phyloP scores from a whole-genome alignment of 2,888 invertebrate genomes.

The Apamea monoglypha region DNA sequence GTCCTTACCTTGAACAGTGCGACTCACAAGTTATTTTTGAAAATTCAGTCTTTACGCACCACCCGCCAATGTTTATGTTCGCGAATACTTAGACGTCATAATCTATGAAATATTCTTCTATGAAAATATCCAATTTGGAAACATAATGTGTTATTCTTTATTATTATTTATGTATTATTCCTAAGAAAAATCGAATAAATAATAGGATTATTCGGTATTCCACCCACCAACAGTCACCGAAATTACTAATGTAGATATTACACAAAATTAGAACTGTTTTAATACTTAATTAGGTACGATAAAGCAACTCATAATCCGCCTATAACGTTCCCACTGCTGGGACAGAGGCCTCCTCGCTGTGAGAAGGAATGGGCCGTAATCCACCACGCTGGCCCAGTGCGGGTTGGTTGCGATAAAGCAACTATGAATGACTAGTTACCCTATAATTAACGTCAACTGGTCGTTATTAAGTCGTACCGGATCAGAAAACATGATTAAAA shows the following conservation, averaged over 20 bases:
- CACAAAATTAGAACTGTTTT: conserved; percentile 11
- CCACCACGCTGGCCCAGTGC: too few species aligned
- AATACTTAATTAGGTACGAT: neutral
- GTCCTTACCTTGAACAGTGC: conserved; percentile 87
- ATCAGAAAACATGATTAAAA: neutral
- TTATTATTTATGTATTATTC: too few species aligned
- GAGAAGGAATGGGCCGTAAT: too few species aligned
- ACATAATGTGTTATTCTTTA: neutral
- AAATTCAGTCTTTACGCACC: conserved; percentile 76
- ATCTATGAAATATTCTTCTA: neutral
- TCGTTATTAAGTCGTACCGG: neutral
- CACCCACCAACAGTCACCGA: neutral
- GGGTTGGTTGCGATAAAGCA: neutral
- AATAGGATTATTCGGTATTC: conserved; percentile 6
- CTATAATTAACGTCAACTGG: conserved; percentile 3
- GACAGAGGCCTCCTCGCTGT: too few species aligned
- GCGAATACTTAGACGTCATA: conserved; percentile 57
- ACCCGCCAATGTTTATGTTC: conserved; percentile 70
- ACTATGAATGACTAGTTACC: conserved; percentile 36
- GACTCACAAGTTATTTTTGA: conserved; percentile 87
- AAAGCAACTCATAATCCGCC: too few species aligned
- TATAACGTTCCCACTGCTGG: too few species aligned
- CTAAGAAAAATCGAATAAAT: neutral
- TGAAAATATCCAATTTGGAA: neutral
- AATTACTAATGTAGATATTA: neutral